Percentiles rank a stretch among this genome's conserved stretches.
phyloP scores from a whole-genome alignment of 2,113 vertebrate species.

The Anhinga rufa region DNA sequence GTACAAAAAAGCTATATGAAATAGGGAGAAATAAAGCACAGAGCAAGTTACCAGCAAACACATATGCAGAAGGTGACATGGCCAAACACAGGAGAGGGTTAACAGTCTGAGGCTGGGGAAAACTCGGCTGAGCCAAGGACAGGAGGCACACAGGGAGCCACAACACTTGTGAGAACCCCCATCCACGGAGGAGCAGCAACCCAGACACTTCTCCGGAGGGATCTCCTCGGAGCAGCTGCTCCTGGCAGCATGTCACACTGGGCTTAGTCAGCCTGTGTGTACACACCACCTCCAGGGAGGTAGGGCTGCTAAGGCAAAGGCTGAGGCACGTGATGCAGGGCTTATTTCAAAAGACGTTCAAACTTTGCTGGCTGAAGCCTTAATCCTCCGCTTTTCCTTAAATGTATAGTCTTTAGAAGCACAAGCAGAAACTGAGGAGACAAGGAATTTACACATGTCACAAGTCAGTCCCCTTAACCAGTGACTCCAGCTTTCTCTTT shows the following conservation, averaged over 20 bases:
- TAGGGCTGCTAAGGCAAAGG: neutral
- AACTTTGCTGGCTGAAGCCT: neutral
- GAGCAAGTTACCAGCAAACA: neutral
- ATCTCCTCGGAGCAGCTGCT: neutral
- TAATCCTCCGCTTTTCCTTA: neutral
- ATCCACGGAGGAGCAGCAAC: neutral
- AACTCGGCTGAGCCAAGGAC: neutral
- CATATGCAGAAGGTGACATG: neutral
- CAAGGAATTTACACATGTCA: neutral
- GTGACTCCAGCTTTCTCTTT: neutral
- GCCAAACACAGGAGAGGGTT: neutral
- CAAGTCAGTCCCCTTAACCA: neutral
- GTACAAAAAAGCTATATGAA: neutral
- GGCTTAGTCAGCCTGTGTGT: neutral
- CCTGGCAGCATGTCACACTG: neutral
- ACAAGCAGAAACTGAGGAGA: neutral
- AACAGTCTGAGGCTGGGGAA: neutral
- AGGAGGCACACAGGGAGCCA: neutral
- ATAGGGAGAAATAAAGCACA: neutral
- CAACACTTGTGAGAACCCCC: neutral
- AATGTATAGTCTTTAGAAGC: neutral
- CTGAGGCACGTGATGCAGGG: neutral
- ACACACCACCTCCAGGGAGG: neutral
- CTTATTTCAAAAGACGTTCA: neutral
- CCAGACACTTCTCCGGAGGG: neutral